phyloP scores from a whole-genome alignment of 2,888 invertebrate genomes.

The Cryptus armator region DNA sequence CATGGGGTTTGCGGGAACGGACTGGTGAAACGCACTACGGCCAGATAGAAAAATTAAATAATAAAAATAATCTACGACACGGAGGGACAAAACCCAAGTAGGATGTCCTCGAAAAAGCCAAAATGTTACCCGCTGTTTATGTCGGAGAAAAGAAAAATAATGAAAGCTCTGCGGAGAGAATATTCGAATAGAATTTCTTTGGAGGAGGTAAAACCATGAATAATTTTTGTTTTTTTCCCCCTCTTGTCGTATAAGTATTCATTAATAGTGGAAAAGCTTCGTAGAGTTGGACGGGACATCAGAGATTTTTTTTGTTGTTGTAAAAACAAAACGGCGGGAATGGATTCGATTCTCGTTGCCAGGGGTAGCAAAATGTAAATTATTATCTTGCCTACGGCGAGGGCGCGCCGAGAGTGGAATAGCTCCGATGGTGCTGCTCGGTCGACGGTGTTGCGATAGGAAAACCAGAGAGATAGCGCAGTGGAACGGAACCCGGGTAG shows the following conservation, averaged over 20 bases:
- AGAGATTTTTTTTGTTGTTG: not conserved
- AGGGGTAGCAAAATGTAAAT: constrained; percentile 60
- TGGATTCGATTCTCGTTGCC: constrained; percentile 49
- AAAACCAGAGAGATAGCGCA: constrained; percentile 5
- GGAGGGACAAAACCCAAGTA: not conserved
- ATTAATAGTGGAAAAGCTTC: too few relatives aligned
- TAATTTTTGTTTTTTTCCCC: too few relatives aligned
- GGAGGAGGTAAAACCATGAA: too few relatives aligned
- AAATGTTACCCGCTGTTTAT: not conserved
- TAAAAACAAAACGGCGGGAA: not conserved
- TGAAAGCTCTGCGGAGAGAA: not conserved
- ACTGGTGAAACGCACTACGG: not conserved
- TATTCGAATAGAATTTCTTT: not conserved
- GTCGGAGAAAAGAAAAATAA: not conserved
- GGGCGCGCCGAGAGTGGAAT: constrained; percentile 48
- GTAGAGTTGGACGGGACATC: too few relatives aligned
- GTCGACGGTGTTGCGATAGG: constrained; percentile 13
- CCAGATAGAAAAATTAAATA: constrained; percentile 8
- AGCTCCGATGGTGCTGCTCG: constrained; percentile 13
- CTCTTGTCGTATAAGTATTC: too few relatives aligned
- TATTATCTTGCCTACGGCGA: constrained; percentile 59
- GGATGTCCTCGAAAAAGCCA: not conserved
- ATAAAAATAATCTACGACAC: not conserved
- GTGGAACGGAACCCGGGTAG: not conserved
- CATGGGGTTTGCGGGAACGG: constrained; percentile 3